Percentiles rank a stretch among this genome's conserved stretches.
Conservation (phyloP, 2,888 invertebrate species). For the Polymixis flavicincta region DNA sequence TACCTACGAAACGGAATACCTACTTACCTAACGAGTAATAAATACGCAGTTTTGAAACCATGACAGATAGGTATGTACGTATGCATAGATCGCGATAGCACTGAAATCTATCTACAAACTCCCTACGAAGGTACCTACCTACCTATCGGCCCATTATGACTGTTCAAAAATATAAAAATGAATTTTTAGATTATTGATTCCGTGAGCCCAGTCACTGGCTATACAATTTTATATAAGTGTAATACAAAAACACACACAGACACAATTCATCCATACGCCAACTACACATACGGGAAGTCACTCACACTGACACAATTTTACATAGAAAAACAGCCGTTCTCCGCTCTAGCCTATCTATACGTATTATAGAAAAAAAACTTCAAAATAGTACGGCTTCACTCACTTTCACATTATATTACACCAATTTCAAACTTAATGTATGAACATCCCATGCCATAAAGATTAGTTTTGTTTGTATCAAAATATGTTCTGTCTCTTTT, state of each 20-base stretch:
- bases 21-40: slow-evolving; percentile 54
- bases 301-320: slow-evolving; percentile 83
- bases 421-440: slow-evolving; percentile 81
- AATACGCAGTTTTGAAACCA: slow-evolving; percentile 44
- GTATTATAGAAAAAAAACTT: slow-evolving; percentile 87
- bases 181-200: slow-evolving; percentile 88
- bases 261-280: slow-evolving; percentile 77
- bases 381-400: slow-evolving; percentile 89
- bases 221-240: slow-evolving; percentile 85
- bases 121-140: slow-evolving; percentile 31
- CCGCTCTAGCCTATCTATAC: slow-evolving; percentile 82
- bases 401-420: slow-evolving; percentile 77
- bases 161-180: slow-evolving; percentile 82
- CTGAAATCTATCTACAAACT: slow-evolving; percentile 15
- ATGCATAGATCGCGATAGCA: not conserved
- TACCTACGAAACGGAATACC: slow-evolving; percentile 27
- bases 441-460: slow-evolving; percentile 76
- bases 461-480: slow-evolving; percentile 81
- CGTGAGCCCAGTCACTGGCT: slow-evolving; percentile 77
- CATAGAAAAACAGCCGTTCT: slow-evolving; percentile 89
- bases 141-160: slow-evolving; percentile 62
- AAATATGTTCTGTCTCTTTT: slow-evolving; percentile 79
- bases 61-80: not conserved
- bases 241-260: slow-evolving; percentile 81
- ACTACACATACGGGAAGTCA: slow-evolving; percentile 87